Percentiles rank a stretch among this genome's conserved stretches.
phyloP scores from a whole-genome alignment of 2,113 vertebrate genomes.

The Struthidea cinerea region DNA sequence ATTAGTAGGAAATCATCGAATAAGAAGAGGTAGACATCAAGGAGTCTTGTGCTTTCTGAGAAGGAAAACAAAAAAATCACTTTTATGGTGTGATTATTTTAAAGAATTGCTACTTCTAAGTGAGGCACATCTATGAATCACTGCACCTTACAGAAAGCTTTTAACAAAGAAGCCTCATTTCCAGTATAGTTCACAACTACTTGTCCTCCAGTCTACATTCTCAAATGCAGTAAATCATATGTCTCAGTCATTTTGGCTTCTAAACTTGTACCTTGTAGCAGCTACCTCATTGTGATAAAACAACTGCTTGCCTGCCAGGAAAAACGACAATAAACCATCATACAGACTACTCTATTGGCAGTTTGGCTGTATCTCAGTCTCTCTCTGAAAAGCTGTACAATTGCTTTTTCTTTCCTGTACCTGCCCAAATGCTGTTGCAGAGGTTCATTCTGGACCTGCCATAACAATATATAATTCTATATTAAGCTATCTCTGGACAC shows the following conservation, averaged over 20 bases:
- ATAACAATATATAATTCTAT: not conserved
- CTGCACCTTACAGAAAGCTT: not conserved
- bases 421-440: not conserved
- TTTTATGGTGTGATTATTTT: not conserved
- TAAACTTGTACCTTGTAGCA: not conserved
- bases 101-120: not conserved
- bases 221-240: not conserved
- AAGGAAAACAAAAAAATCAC: not conserved
- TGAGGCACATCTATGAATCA: not conserved
- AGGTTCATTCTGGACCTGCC: not conserved
- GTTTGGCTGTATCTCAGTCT: not conserved
- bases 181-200: not conserved
- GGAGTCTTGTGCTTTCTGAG: conserved; percentile 82
- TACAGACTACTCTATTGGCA: not conserved
- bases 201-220: not conserved
- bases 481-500: not conserved
- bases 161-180: not conserved
- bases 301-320: not conserved
- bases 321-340: not conserved
- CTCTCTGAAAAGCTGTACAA: not conserved
- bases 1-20: conserved; percentile 90
- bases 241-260: not conserved
- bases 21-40: conserved; percentile 86
- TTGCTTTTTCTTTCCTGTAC: not conserved
- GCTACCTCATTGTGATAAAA: not conserved